Conservation (phyloP, 2,113 vertebrate genomes). For the Arothron firmamentum region DNA sequence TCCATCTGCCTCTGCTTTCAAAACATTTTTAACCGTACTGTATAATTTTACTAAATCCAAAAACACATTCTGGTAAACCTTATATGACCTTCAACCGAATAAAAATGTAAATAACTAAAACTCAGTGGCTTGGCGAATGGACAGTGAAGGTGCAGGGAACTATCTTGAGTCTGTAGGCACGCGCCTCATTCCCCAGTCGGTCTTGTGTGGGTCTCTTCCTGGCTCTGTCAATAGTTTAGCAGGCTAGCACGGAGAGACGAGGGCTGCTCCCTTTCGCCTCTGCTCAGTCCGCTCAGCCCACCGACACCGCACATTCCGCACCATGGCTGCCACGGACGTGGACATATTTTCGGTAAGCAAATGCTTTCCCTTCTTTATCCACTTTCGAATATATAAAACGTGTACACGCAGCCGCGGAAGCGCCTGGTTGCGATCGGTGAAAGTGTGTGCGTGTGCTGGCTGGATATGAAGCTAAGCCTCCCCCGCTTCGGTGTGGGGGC, state of each 20-base stretch:
- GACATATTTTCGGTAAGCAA: slow-evolving; percentile 85
- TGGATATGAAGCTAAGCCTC: slow-evolving; percentile 35
- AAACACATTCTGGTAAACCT: accelerated
- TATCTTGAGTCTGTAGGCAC: slow-evolving; percentile 1
- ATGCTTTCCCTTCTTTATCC: neutral
- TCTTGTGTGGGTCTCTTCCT: slow-evolving; percentile 19
- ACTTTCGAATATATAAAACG: neutral
- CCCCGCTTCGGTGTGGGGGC: slow-evolving; percentile 26
- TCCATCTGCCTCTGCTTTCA: neutral
- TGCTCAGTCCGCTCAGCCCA: slow-evolving; percentile 43
- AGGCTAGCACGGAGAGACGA: slow-evolving; percentile 63
- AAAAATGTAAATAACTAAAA: neutral
- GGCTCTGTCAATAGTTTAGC: slow-evolving; percentile 60
- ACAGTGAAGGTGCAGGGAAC: neutral
- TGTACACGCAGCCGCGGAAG: neutral
- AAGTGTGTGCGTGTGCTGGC: slow-evolving; percentile 11
- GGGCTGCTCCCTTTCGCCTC: slow-evolving; percentile 65
- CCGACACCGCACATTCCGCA: slow-evolving; percentile 60
- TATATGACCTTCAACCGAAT: accelerated
- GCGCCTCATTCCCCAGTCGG: slow-evolving; percentile 4
- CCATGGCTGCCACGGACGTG: slow-evolving; percentile 90
- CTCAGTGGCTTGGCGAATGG: neutral
- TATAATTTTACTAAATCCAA: no score
- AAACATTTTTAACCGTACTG: neutral
- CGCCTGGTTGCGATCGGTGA: slow-evolving; percentile 29